Base-by-base conservation (phyloP, 2,113 vertebrate species). In the Sorex araneus region DNA sequence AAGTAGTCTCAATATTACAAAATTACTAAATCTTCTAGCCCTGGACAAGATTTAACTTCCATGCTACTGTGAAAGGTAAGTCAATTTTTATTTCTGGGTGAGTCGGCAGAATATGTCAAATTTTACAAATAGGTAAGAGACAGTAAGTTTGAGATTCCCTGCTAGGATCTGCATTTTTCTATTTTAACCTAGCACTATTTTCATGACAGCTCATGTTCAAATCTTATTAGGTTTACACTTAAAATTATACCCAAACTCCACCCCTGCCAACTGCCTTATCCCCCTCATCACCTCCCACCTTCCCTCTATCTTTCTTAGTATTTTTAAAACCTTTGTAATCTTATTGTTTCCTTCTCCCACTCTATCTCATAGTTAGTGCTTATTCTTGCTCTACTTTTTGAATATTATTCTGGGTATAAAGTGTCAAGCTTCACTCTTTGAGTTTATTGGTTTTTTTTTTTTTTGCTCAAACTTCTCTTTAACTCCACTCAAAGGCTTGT, bases 321-420 rank as follows among this genome's bases (percentile, higher is more conserved):
- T 96, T 96, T 95, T 90, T 95, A 92, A 97, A 96, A 94, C 60
- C 81, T 93, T 89, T 95, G 83, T 95, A 95, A 95, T 96, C 95
- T 93, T 93, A 96, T 96, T 96, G 96, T 94, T 95, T 96, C 94
- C 93, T 93, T 94, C 94, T 95, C 96, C 93, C 90, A 96, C 96
- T 94, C 96, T 95, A 83, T 73, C 76, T 92, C 92, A 85, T 92
- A 94, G 96, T 93, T 95, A 91, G 96, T 93, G 83, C 92, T 95
- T 96, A 94, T 94, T 95, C 96, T 95, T 96, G 93, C 74, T 91
- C 90, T 75, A 82, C 80, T 89, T 94, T 91, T 83, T 94, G 74
- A 96, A 94, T 94, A 92, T 96, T 94, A 84, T 94, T 94, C 95
- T 96, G 82, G 82, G 94, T 95, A 91, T 18, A 84, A 95, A 92